phyloP scores from a whole-genome alignment of 2,113 vertebrate species.

The Seriola dumerili region DNA sequence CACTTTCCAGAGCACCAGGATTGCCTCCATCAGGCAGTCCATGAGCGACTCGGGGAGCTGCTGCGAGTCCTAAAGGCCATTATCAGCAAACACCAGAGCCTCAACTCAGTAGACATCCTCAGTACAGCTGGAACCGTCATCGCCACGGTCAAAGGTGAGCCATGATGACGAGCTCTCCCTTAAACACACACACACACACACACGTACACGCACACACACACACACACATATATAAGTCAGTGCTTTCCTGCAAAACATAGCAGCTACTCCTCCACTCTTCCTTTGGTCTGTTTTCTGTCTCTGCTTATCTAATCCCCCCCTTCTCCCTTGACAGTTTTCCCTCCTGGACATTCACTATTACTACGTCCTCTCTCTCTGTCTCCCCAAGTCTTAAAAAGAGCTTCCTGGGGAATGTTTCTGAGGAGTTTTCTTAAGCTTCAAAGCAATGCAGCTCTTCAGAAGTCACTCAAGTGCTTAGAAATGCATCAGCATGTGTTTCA shows the following conservation, averaged over 20 bases:
- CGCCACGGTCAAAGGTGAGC: constrained; percentile 96
- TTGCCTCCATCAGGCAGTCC: constrained; percentile 90
- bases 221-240: constrained; percentile 15
- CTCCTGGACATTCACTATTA: constrained; percentile 33
- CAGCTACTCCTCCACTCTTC: constrained; percentile 60
- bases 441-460: constrained; percentile 38
- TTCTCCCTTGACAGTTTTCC: constrained; percentile 43
- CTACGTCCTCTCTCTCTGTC: constrained; percentile 31
- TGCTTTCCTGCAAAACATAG: constrained; percentile 48
- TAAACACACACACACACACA: background rate
- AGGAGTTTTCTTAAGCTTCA: constrained; percentile 31
- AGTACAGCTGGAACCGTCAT: constrained; percentile 94
- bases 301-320: constrained; percentile 62
- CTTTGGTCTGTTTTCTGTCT: constrained; percentile 72
- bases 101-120: constrained; percentile 96
- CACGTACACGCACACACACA: constrained; percentile 2
- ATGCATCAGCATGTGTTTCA: constrained; percentile 52
- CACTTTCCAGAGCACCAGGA: constrained; percentile 88
- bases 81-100: constrained; percentile 93
- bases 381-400: constrained; percentile 22
- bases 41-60: constrained; percentile 93
- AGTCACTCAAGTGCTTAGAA: constrained; percentile 36
- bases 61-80: constrained; percentile 91
- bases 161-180: constrained; percentile 25
- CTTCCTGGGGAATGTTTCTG: constrained; percentile 33